phyloP scores from a whole-genome alignment of 2,888 invertebrate genomes.

The Cheilosia grossa region DNA sequence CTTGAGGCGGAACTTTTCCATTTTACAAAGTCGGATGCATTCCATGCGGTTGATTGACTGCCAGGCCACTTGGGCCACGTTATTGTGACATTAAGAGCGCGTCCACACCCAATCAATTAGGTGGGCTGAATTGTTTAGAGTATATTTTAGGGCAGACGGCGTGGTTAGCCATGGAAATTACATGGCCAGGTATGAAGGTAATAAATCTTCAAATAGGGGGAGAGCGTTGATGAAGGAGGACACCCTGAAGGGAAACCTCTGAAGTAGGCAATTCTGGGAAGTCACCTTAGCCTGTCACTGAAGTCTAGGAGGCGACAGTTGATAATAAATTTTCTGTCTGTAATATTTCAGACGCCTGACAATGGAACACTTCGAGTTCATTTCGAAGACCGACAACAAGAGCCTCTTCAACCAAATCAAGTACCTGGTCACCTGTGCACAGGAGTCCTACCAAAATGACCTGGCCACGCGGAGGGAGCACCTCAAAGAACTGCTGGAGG shows the following conservation, averaged over 20 bases:
- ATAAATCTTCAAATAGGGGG: conserved; percentile 50
- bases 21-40: conserved; percentile 43
- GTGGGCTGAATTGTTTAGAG: conserved; percentile 34
- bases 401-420: conserved; percentile 79
- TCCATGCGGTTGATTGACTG: conserved; percentile 45
- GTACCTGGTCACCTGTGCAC: conserved; percentile 78
- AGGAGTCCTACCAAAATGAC: conserved; percentile 77
- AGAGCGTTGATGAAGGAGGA: conserved; percentile 1
- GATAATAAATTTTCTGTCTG: conserved; percentile 20
- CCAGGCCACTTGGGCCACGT: conserved; percentile 10
- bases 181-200: conserved; percentile 10
- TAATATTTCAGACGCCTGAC: background rate
- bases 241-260: conserved; percentile 11
- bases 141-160: conserved; percentile 20
- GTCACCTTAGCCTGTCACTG: background rate
- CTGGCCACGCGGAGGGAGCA: conserved; percentile 77
- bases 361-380: conserved; percentile 77
- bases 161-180: conserved; percentile 48
- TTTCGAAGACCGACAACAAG: conserved; percentile 79
- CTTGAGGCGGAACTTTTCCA: conserved; percentile 53
- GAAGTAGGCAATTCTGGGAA: conserved; percentile 15
- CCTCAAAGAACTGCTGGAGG: conserved; percentile 77
- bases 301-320: background rate
- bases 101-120: conserved; percentile 71
- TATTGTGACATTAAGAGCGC: conserved; percentile 58